phyloP scores from a whole-genome alignment of 2,888 invertebrate species.

The Willowsia nigromaculata region DNA sequence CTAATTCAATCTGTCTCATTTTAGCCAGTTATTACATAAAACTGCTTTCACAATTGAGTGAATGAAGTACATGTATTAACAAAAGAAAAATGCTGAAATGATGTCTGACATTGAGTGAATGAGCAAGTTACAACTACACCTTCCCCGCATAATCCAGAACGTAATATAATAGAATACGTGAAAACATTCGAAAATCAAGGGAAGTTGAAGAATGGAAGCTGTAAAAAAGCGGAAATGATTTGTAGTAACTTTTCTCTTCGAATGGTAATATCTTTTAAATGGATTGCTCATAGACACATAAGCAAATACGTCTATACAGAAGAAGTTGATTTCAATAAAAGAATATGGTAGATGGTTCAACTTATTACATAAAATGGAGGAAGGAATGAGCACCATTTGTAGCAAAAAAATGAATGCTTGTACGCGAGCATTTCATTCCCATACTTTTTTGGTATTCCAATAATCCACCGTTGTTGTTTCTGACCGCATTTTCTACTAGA shows the following conservation, averaged over 20 bases:
- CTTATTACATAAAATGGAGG: no score
- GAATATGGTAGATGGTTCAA: no score
- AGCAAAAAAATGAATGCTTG: neutral
- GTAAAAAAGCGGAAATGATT: conserved; percentile 5
- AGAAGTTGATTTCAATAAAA: no score
- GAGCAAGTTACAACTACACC: neutral
- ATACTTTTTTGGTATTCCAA: conserved; percentile 44
- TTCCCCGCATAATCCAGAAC: neutral
- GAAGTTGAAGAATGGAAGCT: neutral
- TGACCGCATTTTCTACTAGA: conserved; percentile 38
- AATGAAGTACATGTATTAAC: no score
- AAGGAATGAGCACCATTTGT: no score
- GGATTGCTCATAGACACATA: neutral
- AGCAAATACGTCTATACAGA: neutral
- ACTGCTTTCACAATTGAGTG: neutral
- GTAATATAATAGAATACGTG: neutral
- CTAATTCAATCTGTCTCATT: neutral
- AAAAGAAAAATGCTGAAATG: neutral
- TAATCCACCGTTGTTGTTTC: conserved; percentile 21
- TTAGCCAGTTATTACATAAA: neutral
- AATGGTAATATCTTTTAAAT: neutral
- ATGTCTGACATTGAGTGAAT: neutral
- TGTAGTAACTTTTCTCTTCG: neutral
- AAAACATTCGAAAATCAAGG: neutral
- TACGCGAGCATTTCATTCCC: conserved; percentile 6